Base-by-base conservation (phyloP, 1,140 invertebrate species). In the Cryptotermes secundus region DNA sequence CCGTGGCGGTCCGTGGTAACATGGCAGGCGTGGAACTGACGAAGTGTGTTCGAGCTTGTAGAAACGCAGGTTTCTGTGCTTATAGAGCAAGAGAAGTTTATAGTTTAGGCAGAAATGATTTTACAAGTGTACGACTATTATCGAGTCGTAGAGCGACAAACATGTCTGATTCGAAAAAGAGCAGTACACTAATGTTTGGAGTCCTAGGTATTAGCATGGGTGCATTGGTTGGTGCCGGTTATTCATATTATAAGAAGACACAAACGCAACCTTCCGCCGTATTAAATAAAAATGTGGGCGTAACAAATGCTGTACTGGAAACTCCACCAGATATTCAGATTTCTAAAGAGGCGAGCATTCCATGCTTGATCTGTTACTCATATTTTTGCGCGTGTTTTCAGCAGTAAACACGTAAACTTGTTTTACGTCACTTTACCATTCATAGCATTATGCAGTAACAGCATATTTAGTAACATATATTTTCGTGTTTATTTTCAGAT, bases 401-500 rank as follows among this genome's bases (percentile, higher is more conserved):
- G 19, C 3, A 49, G 16, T 19, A 7, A 49, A 49, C 35, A 34
- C 34, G 79, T 80, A 80, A n/a, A 6, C 26, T 31, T 31, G 31
- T 34, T 3, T 79, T 16, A 7, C 22, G 19, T 38, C 7, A 36
- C 22, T 10, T 31, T 35, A 38, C 19, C 35, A 12, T 81, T 34
- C 34, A 14, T 35, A 35, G n/a, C n/a, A 45, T 0, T n/a, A n/a
- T 82, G 34, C 42, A 38, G 9, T 16, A 36, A n/a, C 31, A 34
- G 4, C 19, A n/a, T n/a, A n/a, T n/a, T n/a, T n/a, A n/a, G n/a
- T 82, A 26, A 49, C 0, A 38, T 72, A 31, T 81, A n/a, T 72
- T 82, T 83, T 86, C n/a, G 65, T 86, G 83, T 82, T 86, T 88
- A 88, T 42, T 90, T 92, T 82, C 87, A 94, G 93, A 90, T 95